These are phyloP conservation scores for Eunapius fragilis DNA, from an alignment of 37 sponge, comb jelly and placozoan genomes.

Conservation along the genomic window DNA sequence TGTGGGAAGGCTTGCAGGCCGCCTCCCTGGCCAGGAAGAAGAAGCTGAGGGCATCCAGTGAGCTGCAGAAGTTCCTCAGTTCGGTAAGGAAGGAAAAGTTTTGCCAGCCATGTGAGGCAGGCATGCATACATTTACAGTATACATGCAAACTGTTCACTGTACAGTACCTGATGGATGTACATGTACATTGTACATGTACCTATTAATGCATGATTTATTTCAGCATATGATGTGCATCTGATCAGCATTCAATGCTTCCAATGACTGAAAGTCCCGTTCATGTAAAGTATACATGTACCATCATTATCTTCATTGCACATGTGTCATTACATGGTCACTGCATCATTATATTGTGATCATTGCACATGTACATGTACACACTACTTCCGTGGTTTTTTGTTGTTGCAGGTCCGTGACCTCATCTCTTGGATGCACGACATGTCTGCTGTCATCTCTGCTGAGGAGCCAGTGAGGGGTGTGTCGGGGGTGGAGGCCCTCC, in stretches of 20 bases:
- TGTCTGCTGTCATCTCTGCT: slow-evolving; percentile 50
- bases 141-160: too few relatives aligned
- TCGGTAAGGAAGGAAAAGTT: slow-evolving; percentile 57
- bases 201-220: background rate
- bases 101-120: background rate
- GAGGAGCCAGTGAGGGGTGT: slow-evolving; percentile 87
- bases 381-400: too few relatives aligned
- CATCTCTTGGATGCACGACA: slow-evolving; percentile 84
- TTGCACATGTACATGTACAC: background rate
- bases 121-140: too few relatives aligned
- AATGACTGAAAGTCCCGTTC: too few relatives aligned
- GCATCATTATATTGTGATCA: too few relatives aligned
- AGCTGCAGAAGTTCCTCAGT: slow-evolving; percentile 86
- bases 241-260: too few relatives aligned
- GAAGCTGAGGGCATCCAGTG: slow-evolving; percentile 76
- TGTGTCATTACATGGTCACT: too few relatives aligned
- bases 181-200: background rate
- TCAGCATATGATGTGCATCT: too few relatives aligned
- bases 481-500: slow-evolving; percentile 70
- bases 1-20: slow-evolving; percentile 83
- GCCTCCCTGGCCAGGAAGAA: slow-evolving; percentile 64
- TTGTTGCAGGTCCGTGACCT: slow-evolving; percentile 71
- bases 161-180: too few relatives aligned
- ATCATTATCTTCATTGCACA: too few relatives aligned
- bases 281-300: too few relatives aligned